Conservation (phyloP, 2,888 invertebrate species). For the Eupithecia dodoneata region DNA sequence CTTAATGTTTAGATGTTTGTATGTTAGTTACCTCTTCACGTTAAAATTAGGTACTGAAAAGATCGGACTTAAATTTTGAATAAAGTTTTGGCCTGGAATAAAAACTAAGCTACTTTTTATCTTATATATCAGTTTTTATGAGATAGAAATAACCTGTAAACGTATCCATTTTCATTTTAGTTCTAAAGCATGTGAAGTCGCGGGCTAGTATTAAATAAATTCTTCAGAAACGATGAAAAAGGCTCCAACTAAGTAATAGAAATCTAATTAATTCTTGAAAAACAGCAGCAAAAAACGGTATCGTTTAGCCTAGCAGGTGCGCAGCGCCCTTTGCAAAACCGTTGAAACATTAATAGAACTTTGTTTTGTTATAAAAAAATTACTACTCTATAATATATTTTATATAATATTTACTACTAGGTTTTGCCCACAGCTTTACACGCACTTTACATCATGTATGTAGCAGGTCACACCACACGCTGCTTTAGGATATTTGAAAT, state of each 20-base stretch:
- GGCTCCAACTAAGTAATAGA: background rate
- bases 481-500: background rate
- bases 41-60: too few species aligned
- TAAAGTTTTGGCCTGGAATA: too few species aligned
- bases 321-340: conserved; percentile 21
- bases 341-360: conserved; percentile 15
- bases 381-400: too few species aligned
- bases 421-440: background rate
- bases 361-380: background rate
- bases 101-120: too few species aligned
- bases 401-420: background rate
- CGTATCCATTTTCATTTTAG: too few species aligned
- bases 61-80: too few species aligned
- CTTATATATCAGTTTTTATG: too few species aligned
- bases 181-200: too few species aligned
- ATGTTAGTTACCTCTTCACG: too few species aligned
- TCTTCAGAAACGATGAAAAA: background rate
- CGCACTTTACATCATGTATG: background rate
- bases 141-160: too few species aligned
- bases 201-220: too few species aligned
- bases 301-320: conserved; percentile 16
- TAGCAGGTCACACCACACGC: background rate
- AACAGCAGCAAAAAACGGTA: background rate
- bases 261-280: conserved; percentile 7
- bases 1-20: too few species aligned